Evolutionary conservation across 92 coral and sea anemone genomes (phyloP).

Genomic region (Heteractis magnifica): DNA sequence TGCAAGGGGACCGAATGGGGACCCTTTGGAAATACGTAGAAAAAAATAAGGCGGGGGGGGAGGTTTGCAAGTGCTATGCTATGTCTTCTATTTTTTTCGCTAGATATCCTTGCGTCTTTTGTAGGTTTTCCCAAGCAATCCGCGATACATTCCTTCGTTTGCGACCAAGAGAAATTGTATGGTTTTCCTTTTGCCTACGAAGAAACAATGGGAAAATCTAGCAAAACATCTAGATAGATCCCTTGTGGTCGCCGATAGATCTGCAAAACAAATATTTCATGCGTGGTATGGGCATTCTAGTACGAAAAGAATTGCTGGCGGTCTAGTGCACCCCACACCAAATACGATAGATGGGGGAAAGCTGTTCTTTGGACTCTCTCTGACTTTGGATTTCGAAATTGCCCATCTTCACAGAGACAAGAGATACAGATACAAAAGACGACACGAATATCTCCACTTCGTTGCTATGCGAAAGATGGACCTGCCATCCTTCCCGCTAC

Average conservation of each 20-base stretch:
- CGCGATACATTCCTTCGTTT: no score
- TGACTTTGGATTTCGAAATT: not conserved
- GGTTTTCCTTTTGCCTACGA: not conserved
- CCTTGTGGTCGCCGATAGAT: not conserved
- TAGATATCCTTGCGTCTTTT: no score
- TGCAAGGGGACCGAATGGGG: no score
- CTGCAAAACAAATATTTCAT: not conserved
- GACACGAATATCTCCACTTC: not conserved
- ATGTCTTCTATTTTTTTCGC: no score
- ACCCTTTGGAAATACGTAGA: no score
- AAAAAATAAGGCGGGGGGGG: no score
- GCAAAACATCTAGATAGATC: not conserved
- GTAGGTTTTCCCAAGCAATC: no score
- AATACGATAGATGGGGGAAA: not conserved
- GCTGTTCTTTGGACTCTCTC: not conserved
- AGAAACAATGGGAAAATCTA: conserved; percentile 8
- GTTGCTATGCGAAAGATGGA: no score
- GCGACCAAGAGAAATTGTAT: no score
- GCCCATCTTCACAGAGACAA: not conserved
- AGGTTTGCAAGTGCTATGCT: no score
- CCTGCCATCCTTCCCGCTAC: not conserved
- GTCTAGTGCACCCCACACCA: not conserved
- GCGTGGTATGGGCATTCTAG: not conserved
- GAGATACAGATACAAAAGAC: not conserved
- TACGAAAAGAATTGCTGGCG: not conserved